Evolutionary conservation across 2,797 vertebrate genomes (phyloP).

Genomic region (Ptychadena robeensis): DNA sequence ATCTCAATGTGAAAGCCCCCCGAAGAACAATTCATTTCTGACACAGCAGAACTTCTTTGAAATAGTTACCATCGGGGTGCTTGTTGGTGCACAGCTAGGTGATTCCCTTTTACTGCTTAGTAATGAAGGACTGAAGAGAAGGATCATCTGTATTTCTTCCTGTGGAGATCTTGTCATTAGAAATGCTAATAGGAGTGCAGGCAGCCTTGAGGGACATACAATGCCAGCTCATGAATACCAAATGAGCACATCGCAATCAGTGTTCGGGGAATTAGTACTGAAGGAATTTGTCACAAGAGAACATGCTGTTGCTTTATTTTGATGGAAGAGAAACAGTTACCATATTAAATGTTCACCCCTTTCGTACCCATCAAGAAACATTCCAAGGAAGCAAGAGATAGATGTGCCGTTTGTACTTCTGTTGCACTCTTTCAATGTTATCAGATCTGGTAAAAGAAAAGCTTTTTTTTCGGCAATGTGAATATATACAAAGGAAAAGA

Average conservation of each 20-base stretch:
- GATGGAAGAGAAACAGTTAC: slow-evolving; percentile 19
- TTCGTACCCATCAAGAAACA: neutral
- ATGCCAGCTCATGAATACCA: slow-evolving; percentile 43
- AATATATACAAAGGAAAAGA: neutral
- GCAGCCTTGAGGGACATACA: slow-evolving; percentile 35
- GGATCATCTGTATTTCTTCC: slow-evolving; percentile 26
- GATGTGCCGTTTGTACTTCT: neutral
- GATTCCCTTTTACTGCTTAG: slow-evolving; percentile 38
- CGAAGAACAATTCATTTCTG: slow-evolving; percentile 23
- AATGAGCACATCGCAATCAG: slow-evolving; percentile 24
- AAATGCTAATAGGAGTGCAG: slow-evolving; percentile 42
- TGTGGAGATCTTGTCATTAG: slow-evolving; percentile 33
- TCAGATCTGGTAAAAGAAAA: neutral
- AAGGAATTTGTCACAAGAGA: slow-evolving; percentile 35
- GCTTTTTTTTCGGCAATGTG: neutral
- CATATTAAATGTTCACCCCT: neutral
- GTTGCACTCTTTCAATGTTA: neutral
- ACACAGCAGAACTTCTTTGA: slow-evolving; percentile 32
- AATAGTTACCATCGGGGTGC: neutral
- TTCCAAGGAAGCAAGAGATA: neutral
- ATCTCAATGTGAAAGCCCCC: slow-evolving; percentile 5
- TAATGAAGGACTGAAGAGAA: slow-evolving; percentile 32
- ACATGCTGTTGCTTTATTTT: slow-evolving; percentile 30
- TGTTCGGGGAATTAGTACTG: slow-evolving; percentile 15
- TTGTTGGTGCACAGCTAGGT: slow-evolving; percentile 32